Conservation (phyloP, 2,797 vertebrate genomes). For the Rhinophrynus dorsalis region DNA sequence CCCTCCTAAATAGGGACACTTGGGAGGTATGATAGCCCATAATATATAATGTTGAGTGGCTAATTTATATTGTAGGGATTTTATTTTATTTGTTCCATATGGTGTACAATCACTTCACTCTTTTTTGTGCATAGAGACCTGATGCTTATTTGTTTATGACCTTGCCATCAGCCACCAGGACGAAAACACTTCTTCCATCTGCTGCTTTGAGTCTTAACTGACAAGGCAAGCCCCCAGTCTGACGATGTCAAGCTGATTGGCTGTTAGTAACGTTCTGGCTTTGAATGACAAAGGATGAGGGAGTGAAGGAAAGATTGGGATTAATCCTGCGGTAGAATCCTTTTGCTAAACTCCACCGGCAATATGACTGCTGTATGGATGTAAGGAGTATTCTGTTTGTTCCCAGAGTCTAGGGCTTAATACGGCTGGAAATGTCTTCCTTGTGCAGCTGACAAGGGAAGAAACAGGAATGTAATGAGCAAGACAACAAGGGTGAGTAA, state of each 20-base stretch:
- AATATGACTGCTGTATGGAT: conserved; percentile 31
- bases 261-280: conserved; percentile 31
- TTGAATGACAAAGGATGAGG: conserved; percentile 48
- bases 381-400: background rate
- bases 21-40: no score
- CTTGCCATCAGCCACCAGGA: conserved; percentile 47
- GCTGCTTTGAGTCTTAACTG: conserved; percentile 45
- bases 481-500: conserved; percentile 23
- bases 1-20: no score
- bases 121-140: conserved; percentile 1
- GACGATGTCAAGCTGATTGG: conserved; percentile 30
- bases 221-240: conserved; percentile 21
- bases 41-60: no score
- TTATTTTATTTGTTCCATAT: no score
- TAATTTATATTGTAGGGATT: no score
- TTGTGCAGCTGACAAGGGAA: conserved; percentile 2
- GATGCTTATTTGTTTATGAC: conserved; percentile 38
- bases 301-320: conserved; percentile 24
- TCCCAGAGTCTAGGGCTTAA: background rate
- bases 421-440: background rate
- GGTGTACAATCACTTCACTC: no score
- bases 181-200: conserved; percentile 49
- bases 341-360: conserved; percentile 36
- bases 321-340: conserved; percentile 45
- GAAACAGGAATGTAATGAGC: background rate